Evolutionary conservation across 2,113 vertebrate species (phyloP).

Genomic region (Talpa occidentalis): DNA sequence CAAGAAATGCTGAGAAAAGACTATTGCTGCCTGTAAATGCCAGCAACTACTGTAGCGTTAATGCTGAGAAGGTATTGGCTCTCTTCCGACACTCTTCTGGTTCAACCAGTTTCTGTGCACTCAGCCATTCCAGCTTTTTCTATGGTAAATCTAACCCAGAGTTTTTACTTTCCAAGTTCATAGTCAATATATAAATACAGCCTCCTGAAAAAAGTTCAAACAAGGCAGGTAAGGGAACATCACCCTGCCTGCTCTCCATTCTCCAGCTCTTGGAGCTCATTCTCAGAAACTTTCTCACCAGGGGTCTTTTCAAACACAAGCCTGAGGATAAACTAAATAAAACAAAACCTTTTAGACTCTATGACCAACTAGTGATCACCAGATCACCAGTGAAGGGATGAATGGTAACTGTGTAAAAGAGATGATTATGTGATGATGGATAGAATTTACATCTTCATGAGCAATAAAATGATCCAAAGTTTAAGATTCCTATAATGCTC

Average conservation of each 20-base stretch:
- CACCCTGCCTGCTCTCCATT: neutral
- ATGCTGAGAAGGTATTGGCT: neutral
- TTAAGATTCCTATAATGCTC: neutral
- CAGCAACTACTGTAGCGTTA: neutral
- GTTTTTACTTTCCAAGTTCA: neutral
- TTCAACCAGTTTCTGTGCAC: neutral
- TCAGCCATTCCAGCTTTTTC: neutral
- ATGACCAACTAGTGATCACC: too few relatives aligned
- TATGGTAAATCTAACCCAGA: neutral
- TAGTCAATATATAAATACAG: neutral
- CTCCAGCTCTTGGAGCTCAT: neutral
- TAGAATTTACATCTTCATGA: neutral
- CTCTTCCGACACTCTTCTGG: neutral
- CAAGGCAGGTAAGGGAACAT: neutral
- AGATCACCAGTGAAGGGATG: too few relatives aligned
- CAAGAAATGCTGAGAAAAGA: neutral
- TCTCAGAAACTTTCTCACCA: neutral
- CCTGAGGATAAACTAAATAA: too few relatives aligned
- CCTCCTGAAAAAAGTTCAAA: neutral
- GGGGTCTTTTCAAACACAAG: neutral
- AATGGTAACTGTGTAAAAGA: too few relatives aligned
- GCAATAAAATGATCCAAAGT: neutral
- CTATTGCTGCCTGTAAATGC: neutral
- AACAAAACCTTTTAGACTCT: too few relatives aligned
- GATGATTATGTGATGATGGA: too few relatives aligned